Conservation (phyloP, 2,888 invertebrate genomes). For the Amiota communis region DNA sequence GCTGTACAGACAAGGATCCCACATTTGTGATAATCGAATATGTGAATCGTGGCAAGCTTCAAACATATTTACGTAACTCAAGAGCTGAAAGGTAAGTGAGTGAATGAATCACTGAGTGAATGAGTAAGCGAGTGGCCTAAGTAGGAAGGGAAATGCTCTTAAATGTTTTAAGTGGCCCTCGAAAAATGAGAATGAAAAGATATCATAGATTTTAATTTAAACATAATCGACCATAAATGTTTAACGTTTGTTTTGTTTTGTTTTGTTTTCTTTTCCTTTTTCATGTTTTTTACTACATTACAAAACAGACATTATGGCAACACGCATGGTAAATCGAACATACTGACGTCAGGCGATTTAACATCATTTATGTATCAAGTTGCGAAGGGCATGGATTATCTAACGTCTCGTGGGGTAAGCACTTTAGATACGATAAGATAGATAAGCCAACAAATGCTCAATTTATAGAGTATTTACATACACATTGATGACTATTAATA, state of each 20-base stretch:
- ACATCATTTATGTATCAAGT: constrained; percentile 94
- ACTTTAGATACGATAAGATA: background rate
- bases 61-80: constrained; percentile 88
- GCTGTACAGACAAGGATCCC: constrained; percentile 93
- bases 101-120: background rate
- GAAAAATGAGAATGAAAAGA: no score
- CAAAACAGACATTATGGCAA: constrained; percentile 71
- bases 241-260: background rate
- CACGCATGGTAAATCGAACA: constrained; percentile 80
- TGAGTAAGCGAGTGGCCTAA: background rate
- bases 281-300: constrained; percentile 39
- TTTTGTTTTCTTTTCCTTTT: constrained; percentile 7
- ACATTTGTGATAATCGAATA: constrained; percentile 94
- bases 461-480: no score
- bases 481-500: no score
- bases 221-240: no score
- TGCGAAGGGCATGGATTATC: constrained; percentile 90
- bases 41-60: constrained; percentile 89
- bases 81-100: constrained; percentile 81
- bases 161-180: background rate
- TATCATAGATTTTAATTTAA: no score
- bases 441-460: no score
- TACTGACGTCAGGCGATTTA: constrained; percentile 88
- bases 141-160: background rate
- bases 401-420: constrained; percentile 87